phyloP scores from a whole-genome alignment of 1,140 invertebrate genomes.

The Arion vulgaris region DNA sequence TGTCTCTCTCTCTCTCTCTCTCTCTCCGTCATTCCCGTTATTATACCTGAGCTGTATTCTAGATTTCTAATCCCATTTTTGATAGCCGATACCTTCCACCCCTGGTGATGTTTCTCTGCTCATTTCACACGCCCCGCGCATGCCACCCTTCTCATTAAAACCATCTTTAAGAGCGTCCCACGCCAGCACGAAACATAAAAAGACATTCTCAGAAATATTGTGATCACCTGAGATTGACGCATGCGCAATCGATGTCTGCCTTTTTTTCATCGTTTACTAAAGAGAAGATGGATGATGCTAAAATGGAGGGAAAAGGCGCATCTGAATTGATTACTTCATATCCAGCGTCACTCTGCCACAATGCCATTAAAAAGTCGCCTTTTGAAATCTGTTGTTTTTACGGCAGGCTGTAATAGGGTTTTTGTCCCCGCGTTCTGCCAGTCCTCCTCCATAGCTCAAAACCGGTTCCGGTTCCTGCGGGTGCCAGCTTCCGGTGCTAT shows the following conservation, averaged over 20 bases:
- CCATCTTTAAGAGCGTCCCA: constrained; percentile 19
- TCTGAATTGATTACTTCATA: constrained; percentile 24
- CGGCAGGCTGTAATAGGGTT: constrained; percentile 14
- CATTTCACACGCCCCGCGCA: constrained; percentile 23
- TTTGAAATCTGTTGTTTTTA: constrained; percentile 21
- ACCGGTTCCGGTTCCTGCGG: constrained; percentile 28
- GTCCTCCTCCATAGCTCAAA: constrained; percentile 23
- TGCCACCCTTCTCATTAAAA: background rate
- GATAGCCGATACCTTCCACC: background rate
- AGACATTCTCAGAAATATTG: background rate
- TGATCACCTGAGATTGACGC: constrained; percentile 29
- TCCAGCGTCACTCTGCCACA: constrained; percentile 15
- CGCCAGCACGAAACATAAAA: background rate
- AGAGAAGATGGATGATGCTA: constrained; percentile 16
- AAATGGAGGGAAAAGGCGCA: constrained; percentile 11
- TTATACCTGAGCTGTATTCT: background rate
- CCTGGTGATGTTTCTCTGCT: background rate
- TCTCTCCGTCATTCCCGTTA: background rate
- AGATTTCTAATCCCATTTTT: background rate
- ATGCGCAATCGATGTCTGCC: constrained; percentile 26
- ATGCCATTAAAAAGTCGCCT: background rate
- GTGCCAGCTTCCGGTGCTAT: constrained; percentile 25
- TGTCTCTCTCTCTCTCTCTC: background rate
- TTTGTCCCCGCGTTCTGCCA: constrained; percentile 23
- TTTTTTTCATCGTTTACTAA: constrained; percentile 1